Base-by-base conservation (phyloP, 2,797 vertebrate genomes). In the Ctenochaetus hawaiiensis region DNA sequence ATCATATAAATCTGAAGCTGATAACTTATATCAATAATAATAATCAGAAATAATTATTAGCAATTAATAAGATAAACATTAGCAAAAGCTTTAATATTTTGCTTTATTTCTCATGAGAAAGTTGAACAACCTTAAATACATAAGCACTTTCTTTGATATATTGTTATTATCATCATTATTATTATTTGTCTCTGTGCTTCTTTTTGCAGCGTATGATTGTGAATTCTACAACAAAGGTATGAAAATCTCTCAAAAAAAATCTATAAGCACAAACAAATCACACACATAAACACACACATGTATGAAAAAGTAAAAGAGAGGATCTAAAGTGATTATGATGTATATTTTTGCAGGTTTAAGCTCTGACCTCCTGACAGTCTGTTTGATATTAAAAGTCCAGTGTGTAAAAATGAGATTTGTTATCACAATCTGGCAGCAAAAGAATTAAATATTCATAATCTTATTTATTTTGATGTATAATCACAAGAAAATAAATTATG, bases 171-270 rank as follows among this genome's bases (percentile, higher is more conserved):
- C 8, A 51, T 6, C 52, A 16, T 17, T 8, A 10, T 23, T 63
- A 5, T 56, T 63, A 39, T 60, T 8, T 20, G 2, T 54, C 18
- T 56, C 72, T 89, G 67, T 47, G 88, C 77, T 87, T 91, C 9
- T 91, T 75, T 84, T 91, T 95, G 86, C 94, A 99, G 98, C 98
- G 0, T 97, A 97, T 45, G 98, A 99, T 58, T 99, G 98, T 95
- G 98, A 99, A 93, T 99, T 96, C 95, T 98, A 97, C 94, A 99
- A 98, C 90, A 99, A 98, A 98, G 98, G 98, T 99, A 95, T 68
- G 89, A 44, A 2, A 18, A 0, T 52, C 12, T 41, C 16, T 56
- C 3, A 5, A 9, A 5, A 9, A 5, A 3, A 3, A 68, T 12
- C 4, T 67, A 9, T 6, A 30, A 39, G 23, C 3, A 23, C 26